Percentiles rank a stretch among this genome's conserved stretches.
phyloP scores from a whole-genome alignment of 2,888 invertebrate genomes.

The Odontothrips loti region DNA sequence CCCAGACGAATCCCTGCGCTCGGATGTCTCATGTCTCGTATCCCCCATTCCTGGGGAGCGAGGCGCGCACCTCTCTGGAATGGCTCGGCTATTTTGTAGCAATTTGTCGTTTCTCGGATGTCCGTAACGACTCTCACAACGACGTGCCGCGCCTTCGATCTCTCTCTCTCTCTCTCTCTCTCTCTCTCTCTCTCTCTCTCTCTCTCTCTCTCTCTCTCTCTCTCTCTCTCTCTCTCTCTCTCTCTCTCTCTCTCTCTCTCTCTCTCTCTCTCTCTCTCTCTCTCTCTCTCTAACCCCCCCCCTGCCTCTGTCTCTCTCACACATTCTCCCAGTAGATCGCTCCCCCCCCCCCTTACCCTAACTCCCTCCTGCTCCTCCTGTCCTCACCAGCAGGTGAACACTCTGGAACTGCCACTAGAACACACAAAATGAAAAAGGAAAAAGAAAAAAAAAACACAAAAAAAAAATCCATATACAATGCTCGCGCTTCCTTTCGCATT shows the following conservation, averaged over 20 bases:
- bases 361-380: too few relatives aligned
- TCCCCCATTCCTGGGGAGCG: background rate
- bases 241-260: background rate
- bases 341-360: background rate
- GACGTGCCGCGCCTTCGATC: background rate
- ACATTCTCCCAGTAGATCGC: background rate
- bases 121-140: background rate
- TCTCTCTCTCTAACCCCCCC: background rate
- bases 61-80: background rate
- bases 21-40: too few relatives aligned
- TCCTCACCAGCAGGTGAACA: too few relatives aligned
- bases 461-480: too few relatives aligned
- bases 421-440: too few relatives aligned
- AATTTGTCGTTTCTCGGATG: constrained; percentile 18
- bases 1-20: too few relatives aligned
- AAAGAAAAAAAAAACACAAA: too few relatives aligned
- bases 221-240: background rate
- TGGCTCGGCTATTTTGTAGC: constrained; percentile 15
- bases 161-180: background rate
- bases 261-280: background rate
- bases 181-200: background rate
- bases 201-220: background rate
- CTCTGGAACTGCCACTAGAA: too few relatives aligned
- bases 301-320: background rate
- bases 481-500: too few relatives aligned